These are phyloP conservation scores for Seira sanloemensis DNA, from an alignment of 2,888 invertebrate genomes.

Conservation along the genomic window DNA sequence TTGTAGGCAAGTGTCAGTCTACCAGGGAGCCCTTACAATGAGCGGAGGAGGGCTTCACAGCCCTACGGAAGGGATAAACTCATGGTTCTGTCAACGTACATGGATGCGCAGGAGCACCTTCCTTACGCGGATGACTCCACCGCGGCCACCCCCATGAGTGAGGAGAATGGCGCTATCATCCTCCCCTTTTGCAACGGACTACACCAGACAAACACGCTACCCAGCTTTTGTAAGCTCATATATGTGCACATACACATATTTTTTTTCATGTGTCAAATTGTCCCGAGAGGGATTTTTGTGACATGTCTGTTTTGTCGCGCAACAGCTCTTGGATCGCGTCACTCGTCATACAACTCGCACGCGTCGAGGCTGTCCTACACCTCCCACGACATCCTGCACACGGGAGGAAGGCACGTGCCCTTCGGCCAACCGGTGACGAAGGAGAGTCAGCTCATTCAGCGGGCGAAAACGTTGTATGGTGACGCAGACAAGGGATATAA, in stretches of 20 bases:
- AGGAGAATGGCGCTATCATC: conserved; percentile 96
- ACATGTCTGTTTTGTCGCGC: too few relatives aligned
- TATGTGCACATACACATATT: too few relatives aligned
- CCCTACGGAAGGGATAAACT: conserved; percentile 92
- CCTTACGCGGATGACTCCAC: conserved; percentile 98
- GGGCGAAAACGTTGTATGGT: conserved; percentile 72
- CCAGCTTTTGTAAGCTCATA: background rate
- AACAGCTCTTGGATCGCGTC: conserved; percentile 83
- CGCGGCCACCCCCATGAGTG: conserved; percentile 97
- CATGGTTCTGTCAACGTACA: conserved; percentile 93
- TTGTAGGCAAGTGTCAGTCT: conserved; percentile 94
- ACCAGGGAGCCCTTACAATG: conserved; percentile 95
- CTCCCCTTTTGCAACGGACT: conserved; percentile 51
- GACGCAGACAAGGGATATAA: too few relatives aligned
- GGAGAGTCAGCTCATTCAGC: conserved; percentile 86
- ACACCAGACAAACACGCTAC: conserved; percentile 77
- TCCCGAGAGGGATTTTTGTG: conserved; percentile 62
- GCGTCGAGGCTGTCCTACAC: conserved; percentile 95
- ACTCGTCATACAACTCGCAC: conserved; percentile 97
- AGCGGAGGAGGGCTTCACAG: conserved; percentile 93
- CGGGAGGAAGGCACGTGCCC: conserved; percentile 76
- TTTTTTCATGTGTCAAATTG: too few relatives aligned
- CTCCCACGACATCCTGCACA: conserved; percentile 92
- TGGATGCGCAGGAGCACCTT: conserved; percentile 87
- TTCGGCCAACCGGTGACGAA: conserved; percentile 83